A percentile compares a stretch with the other conserved stretches of the same genome.
Evolutionary conservation across 2,888 invertebrate species (phyloP).

Genomic region (Zele albiditarsus): DNA sequence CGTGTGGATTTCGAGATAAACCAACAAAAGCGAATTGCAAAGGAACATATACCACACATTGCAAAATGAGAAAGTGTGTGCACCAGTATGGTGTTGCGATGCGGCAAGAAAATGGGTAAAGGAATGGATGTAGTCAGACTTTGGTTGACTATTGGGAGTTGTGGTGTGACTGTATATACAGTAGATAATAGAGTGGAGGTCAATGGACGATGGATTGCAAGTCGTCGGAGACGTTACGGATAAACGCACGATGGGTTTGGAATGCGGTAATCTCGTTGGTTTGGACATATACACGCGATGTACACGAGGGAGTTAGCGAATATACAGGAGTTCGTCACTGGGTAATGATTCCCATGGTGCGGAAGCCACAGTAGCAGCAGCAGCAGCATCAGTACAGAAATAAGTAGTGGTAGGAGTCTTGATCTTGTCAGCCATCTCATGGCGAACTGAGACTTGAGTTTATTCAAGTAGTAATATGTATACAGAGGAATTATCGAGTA

Average conservation of each 20-base stretch:
- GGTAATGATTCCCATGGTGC: background rate
- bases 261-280: background rate
- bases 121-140: conserved; percentile 45
- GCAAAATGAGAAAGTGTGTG: conserved; percentile 30
- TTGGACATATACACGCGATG: background rate
- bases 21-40: conserved; percentile 68
- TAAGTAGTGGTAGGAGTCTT: conserved; percentile 8
- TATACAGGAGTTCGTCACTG: background rate
- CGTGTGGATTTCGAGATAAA: conserved; percentile 53
- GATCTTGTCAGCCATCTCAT: conserved; percentile 2
- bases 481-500: conserved; percentile 2
- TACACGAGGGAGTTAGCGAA: background rate
- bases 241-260: conserved; percentile 51
- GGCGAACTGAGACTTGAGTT: background rate
- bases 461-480: conserved; percentile 1
- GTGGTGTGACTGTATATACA: conserved; percentile 33
- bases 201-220: conserved; percentile 66
- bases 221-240: conserved; percentile 53
- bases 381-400: background rate
- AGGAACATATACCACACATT: conserved; percentile 11
- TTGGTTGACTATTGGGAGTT: conserved; percentile 58
- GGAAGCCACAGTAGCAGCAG: background rate
- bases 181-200: conserved; percentile 67
- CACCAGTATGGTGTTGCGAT: background rate
- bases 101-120: background rate